Evolutionary conservation across 2,797 vertebrate genomes (phyloP).

Genomic region (Psittacula derbiana): DNA sequence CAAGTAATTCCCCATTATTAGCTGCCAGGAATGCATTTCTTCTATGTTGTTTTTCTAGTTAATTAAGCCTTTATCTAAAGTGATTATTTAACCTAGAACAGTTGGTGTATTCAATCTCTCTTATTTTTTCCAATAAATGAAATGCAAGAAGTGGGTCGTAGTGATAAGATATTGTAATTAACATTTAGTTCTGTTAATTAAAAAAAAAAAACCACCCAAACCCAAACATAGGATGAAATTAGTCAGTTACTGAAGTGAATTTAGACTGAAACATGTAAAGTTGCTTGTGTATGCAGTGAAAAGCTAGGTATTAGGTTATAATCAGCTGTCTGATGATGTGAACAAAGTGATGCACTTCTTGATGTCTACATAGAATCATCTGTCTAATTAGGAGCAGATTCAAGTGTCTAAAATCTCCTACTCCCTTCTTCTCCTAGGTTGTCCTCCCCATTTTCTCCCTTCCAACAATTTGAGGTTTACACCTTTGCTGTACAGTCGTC

Average conservation of each 20-base stretch:
- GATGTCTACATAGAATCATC: not conserved
- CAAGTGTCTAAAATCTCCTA: not conserved
- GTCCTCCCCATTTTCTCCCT: not conserved
- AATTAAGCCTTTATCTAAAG: not conserved
- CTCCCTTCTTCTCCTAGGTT: not conserved
- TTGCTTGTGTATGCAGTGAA: not conserved
- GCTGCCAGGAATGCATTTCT: not conserved
- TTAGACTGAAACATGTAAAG: not conserved
- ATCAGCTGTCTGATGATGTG: not conserved
- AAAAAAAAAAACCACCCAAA: not conserved
- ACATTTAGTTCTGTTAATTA: not conserved
- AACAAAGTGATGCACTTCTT: not conserved
- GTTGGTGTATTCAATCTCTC: not conserved
- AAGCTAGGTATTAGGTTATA: not conserved
- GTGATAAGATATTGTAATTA: not conserved
- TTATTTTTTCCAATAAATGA: not conserved
- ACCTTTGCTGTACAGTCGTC: not conserved
- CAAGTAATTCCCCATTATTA: not conserved
- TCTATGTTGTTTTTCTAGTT: not conserved
- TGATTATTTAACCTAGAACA: constrained; percentile 6
- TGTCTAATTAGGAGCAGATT: not conserved
- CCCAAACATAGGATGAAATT: not conserved
- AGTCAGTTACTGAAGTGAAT: not conserved
- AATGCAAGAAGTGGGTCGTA: not conserved
- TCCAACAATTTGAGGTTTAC: not conserved